Percentiles rank a stretch among this genome's conserved stretches.
Evolutionary conservation across 2,888 invertebrate species (phyloP).

Genomic region (Thereva nobilitata): DNA sequence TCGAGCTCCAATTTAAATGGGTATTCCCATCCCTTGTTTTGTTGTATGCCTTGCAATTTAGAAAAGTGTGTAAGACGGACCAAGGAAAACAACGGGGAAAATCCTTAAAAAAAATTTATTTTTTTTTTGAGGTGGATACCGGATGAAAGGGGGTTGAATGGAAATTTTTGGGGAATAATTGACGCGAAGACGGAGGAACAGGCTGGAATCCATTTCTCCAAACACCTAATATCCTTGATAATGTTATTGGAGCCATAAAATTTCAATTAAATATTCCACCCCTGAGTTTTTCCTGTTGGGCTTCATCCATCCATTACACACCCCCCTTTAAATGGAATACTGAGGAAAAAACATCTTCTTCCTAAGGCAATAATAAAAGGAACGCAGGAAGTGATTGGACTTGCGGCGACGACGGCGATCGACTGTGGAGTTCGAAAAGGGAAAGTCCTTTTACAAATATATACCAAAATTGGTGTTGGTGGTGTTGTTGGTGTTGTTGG

Average conservation of each 20-base stretch:
- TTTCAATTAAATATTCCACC: conserved; percentile 31
- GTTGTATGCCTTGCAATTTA: neutral
- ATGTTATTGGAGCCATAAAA: conserved; percentile 34
- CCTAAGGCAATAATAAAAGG: no score
- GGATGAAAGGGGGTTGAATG: neutral
- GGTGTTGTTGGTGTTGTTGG: no score
- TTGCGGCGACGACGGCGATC: no score
- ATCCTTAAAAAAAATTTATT: conserved; percentile 18
- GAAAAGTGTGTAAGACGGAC: conserved; percentile 15
- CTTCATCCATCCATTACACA: no score
- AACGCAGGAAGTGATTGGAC: no score
- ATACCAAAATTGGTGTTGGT: no score
- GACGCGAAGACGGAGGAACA: conserved; percentile 10
- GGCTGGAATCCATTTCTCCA: conserved; percentile 1
- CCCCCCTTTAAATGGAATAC: no score
- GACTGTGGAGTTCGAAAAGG: no score
- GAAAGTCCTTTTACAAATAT: no score
- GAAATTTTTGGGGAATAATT: conserved; percentile 6
- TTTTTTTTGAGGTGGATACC: neutral
- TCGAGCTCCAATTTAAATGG: conserved; percentile 30
- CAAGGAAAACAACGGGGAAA: conserved; percentile 18
- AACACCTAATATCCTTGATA: conserved; percentile 27
- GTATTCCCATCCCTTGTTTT: neutral
- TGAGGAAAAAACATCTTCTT: no score
- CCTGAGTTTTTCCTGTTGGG: neutral